These are phyloP conservation scores for Bombus confusus DNA, from an alignment of 1,140 invertebrate genomes.

Conservation along the genomic window DNA sequence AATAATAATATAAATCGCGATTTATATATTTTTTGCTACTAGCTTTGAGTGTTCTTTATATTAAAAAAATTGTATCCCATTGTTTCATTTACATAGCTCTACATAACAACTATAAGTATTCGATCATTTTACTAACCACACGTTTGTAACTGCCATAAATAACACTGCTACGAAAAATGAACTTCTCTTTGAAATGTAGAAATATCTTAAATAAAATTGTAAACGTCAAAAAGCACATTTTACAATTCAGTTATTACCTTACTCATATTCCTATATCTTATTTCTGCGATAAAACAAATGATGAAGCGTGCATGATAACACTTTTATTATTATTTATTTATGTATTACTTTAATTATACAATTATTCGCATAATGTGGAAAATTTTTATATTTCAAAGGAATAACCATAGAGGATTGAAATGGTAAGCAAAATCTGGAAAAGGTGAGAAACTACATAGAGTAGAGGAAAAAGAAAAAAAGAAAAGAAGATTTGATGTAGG, in stretches of 20 bases:
- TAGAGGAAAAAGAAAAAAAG: slow-evolving; percentile 79
- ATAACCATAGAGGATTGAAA: too few relatives aligned
- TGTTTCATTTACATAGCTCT: neutral
- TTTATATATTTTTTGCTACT: neutral
- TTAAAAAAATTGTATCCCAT: neutral
- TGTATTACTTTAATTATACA: neutral
- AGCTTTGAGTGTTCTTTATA: neutral
- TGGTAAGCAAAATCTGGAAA: too few relatives aligned
- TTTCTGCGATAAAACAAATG: slow-evolving; percentile 9
- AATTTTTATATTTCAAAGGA: too few relatives aligned
- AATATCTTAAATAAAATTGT: slow-evolving; percentile 1
- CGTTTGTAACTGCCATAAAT: neutral
- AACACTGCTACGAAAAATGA: neutral
- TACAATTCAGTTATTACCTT: neutral
- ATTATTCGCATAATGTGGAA: neutral
- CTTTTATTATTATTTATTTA: slow-evolving; percentile 81
- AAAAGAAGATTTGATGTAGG: slow-evolving; percentile 68
- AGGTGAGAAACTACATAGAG: slow-evolving; percentile 63
- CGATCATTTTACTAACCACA: neutral
- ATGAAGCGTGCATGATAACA: slow-evolving; percentile 83
- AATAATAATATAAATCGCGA: neutral
- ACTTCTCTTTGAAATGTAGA: neutral
- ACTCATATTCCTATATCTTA: neutral
- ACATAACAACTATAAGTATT: neutral
- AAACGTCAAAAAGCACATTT: neutral